Conservation (phyloP, 2,113 vertebrate genomes). For the Pheucticus melanocephalus region DNA sequence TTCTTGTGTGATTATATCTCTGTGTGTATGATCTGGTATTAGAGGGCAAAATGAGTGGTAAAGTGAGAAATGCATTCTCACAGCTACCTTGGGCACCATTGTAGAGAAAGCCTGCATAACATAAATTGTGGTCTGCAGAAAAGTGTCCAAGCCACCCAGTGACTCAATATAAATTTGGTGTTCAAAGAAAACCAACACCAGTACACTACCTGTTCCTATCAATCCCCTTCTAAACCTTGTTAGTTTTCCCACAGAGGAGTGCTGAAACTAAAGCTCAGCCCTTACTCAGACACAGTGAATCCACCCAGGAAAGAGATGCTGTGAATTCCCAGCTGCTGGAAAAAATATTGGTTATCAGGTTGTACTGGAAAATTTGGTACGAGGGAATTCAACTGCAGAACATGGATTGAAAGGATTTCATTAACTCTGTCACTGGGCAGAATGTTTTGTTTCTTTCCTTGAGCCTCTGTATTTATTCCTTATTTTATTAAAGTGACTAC, state of each 20-base stretch:
- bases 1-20: neutral
- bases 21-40: neutral
- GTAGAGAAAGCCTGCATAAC: neutral
- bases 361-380: neutral
- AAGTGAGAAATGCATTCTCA: neutral
- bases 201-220: neutral
- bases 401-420: neutral
- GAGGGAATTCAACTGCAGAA: neutral
- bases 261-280: neutral
- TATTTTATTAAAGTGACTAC: neutral
- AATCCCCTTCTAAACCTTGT: neutral
- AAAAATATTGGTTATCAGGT: neutral
- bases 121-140: neutral
- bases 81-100: neutral
- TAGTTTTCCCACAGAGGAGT: neutral
- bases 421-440: neutral
- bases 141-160: neutral
- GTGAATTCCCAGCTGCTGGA: neutral
- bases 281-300: neutral
- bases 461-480: neutral
- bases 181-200: neutral
- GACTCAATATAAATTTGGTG: neutral
- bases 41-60: neutral
- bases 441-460: neutral
- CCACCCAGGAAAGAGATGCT: neutral